phyloP scores from a whole-genome alignment of 1,140 invertebrate species.

The Platyura marginata region DNA sequence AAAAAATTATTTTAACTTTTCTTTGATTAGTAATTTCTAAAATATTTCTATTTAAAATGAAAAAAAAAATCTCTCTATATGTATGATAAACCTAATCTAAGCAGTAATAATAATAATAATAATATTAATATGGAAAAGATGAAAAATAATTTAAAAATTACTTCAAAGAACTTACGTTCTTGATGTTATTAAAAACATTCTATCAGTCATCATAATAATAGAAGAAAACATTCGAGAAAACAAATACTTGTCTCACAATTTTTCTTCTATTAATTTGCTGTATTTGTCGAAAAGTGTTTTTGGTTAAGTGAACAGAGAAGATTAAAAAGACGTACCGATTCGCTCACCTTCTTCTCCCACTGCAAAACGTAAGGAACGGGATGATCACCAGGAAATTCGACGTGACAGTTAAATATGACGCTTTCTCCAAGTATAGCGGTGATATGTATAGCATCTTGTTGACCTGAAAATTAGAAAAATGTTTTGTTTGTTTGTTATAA shows the following conservation, averaged over 20 bases:
- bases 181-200: not conserved
- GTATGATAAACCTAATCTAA: too few relatives aligned
- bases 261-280: not conserved
- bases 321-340: conserved; percentile 64
- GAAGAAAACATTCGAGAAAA: conserved; percentile 5
- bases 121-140: too few relatives aligned
- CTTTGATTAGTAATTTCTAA: too few relatives aligned
- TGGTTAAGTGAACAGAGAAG: conserved; percentile 40
- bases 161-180: too few relatives aligned
- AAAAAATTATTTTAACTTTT: too few relatives aligned
- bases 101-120: too few relatives aligned
- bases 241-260: not conserved
- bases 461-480: conserved; percentile 32
- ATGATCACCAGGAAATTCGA: conserved; percentile 85
- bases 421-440: conserved; percentile 88
- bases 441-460: conserved; percentile 85
- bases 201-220: not conserved
- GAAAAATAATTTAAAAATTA: too few relatives aligned
- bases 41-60: too few relatives aligned
- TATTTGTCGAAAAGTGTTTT: not conserved
- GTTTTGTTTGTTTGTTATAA: too few relatives aligned
- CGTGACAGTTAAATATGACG: conserved; percentile 90
- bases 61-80: too few relatives aligned
- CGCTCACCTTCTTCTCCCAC: conserved; percentile 96
- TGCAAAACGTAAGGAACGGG: conserved; percentile 90